Percentiles rank a stretch among this genome's conserved stretches.
phyloP scores from a whole-genome alignment of 2,113 vertebrate genomes.

The Circaetus gallicus region DNA sequence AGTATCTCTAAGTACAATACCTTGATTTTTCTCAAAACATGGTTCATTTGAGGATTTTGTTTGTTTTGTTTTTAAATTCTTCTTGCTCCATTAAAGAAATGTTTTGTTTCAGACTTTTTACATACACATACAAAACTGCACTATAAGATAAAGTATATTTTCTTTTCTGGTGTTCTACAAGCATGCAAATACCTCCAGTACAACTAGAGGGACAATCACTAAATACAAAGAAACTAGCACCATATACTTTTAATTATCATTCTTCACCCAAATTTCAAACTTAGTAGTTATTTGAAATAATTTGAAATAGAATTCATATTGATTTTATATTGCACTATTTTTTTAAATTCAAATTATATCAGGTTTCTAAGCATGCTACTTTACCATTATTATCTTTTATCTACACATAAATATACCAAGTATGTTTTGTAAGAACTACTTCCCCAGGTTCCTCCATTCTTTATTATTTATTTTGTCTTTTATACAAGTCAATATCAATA shows the following conservation, averaged over 20 bases:
- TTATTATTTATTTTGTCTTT: neutral
- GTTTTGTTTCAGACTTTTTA: neutral
- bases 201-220: neutral
- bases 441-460: neutral
- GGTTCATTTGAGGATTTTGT: neutral
- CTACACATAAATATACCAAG: neutral
- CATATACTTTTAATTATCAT: neutral
- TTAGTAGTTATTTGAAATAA: neutral
- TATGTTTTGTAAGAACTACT: neutral
- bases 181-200: neutral
- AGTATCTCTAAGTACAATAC: neutral
- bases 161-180: neutral
- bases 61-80: neutral
- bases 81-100: neutral
- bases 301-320: neutral
- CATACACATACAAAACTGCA: neutral
- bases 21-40: neutral
- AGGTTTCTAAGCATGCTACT: neutral
- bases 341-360: neutral
- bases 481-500: neutral
- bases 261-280: too few relatives aligned
- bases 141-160: neutral
- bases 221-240: neutral
- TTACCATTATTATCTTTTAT: neutral
- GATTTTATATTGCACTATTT: neutral